Conservation (phyloP, 64 coral and sea anemone species). For the Montipora sp. region DNA sequence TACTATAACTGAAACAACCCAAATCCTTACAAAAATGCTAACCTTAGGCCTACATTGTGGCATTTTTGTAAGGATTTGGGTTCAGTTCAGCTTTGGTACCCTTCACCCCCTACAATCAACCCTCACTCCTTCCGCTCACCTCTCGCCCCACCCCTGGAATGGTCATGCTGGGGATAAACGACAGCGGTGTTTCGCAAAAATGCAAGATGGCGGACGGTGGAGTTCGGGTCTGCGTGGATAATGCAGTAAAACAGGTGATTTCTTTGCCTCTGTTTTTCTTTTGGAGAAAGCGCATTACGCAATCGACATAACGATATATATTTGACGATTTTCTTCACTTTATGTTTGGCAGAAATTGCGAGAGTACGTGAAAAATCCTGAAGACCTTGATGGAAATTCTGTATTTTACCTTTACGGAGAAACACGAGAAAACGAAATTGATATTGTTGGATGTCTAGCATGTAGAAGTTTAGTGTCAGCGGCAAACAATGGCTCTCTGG, state of each 20-base stretch:
- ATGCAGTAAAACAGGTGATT: slow-evolving; percentile 68
- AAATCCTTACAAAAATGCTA: too few species aligned
- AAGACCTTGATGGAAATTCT: background rate
- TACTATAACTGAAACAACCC: too few species aligned
- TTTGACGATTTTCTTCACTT: background rate
- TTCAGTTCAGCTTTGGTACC: too few species aligned
- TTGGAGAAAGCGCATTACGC: background rate
- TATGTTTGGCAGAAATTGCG: slow-evolving; percentile 42
- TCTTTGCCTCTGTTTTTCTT: background rate
- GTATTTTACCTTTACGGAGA: slow-evolving; percentile 71
- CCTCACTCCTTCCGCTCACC: too few species aligned
- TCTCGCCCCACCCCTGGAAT: too few species aligned
- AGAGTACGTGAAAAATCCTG: slow-evolving; percentile 20
- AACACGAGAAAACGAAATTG: background rate
- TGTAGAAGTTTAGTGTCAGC: slow-evolving; percentile 17
- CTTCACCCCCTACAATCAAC: too few species aligned
- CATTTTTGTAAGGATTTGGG: too few species aligned
- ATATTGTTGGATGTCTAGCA: slow-evolving; percentile 65
- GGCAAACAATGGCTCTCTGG: slow-evolving; percentile 17
- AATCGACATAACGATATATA: background rate
- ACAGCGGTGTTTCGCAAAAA: background rate
- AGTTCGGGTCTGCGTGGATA: slow-evolving; percentile 35
- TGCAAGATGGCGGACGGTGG: slow-evolving; percentile 82
- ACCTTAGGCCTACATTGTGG: too few species aligned
- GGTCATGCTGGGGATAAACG: background rate